These are phyloP conservation scores for Anarhynchus alexandrinus DNA, from an alignment of 2,113 vertebrate species.

Conservation along the genomic window DNA sequence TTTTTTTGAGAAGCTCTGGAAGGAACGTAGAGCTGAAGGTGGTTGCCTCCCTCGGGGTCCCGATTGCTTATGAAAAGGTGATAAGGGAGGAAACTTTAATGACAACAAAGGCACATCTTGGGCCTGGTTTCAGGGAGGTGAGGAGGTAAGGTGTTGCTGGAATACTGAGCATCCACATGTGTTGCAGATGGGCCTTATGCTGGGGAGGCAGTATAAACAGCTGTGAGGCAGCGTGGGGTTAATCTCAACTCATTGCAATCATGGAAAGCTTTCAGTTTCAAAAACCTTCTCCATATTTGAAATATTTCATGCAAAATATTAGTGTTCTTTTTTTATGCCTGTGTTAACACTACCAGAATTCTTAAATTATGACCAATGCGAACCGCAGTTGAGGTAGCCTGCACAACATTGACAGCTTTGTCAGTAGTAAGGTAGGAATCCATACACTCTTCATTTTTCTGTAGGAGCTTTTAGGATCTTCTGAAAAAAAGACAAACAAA, in stretches of 20 bases:
- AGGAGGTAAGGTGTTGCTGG: not conserved
- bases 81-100: not conserved
- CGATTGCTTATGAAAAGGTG: not conserved
- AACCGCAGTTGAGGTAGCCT: rapidly evolving
- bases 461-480: not conserved
- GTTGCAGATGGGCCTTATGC: not conserved
- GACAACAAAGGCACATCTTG: not conserved
- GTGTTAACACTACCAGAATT: not conserved
- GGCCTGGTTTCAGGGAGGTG: not conserved
- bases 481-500: not conserved
- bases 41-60: not conserved
- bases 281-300: not conserved
- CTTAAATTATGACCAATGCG: not conserved
- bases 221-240: not conserved
- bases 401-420: not conserved
- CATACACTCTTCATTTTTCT: not conserved
- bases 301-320: not conserved
- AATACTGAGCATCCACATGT: not conserved
- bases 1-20: not conserved
- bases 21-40: not conserved
- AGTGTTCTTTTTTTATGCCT: not conserved
- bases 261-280: not conserved
- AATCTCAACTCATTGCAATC: not conserved
- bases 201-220: not conserved
- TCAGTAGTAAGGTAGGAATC: not conserved